Evolutionary conservation across 2,888 invertebrate genomes (phyloP).

Genomic region (Coenonympha arcania): DNA sequence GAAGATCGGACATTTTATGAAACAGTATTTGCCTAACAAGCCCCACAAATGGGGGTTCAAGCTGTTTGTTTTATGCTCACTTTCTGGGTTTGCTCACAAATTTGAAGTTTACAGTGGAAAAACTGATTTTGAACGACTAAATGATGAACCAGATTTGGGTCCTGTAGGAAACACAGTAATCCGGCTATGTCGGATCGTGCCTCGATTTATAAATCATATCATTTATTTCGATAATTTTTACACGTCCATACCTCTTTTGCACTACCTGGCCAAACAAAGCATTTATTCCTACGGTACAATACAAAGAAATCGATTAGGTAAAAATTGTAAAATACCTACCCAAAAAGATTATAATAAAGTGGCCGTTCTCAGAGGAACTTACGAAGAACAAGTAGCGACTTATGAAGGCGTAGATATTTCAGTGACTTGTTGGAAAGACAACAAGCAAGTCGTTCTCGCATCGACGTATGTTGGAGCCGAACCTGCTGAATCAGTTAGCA

Average conservation of each 20-base stretch:
- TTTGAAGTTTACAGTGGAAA: too few species aligned
- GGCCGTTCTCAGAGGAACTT: constrained; percentile 35
- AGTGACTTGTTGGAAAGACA: constrained; percentile 37
- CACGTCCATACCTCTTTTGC: constrained; percentile 35
- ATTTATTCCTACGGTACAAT: constrained; percentile 39
- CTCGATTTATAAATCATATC: too few species aligned
- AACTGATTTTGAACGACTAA: too few species aligned
- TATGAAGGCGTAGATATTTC: constrained; percentile 33
- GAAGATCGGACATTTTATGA: too few species aligned
- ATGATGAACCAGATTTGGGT: too few species aligned
- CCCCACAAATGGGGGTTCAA: too few species aligned
- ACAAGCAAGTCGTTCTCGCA: constrained; percentile 36
- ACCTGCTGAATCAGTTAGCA: constrained; percentile 32
- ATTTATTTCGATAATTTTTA: too few species aligned
- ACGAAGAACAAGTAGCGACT: constrained; percentile 35
- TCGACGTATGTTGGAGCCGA: constrained; percentile 39
- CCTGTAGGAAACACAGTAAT: too few species aligned
- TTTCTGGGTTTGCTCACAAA: too few species aligned
- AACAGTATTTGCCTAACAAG: too few species aligned
- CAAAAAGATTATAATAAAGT: constrained; percentile 34
- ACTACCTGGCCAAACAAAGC: constrained; percentile 34
- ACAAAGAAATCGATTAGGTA: constrained; percentile 37
- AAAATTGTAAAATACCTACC: constrained; percentile 35
- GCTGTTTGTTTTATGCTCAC: too few species aligned
- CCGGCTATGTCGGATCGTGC: too few species aligned